These are phyloP conservation scores for Eupeodes latifasciatus DNA, from an alignment of 2,888 invertebrate genomes.

Conservation along the genomic window DNA sequence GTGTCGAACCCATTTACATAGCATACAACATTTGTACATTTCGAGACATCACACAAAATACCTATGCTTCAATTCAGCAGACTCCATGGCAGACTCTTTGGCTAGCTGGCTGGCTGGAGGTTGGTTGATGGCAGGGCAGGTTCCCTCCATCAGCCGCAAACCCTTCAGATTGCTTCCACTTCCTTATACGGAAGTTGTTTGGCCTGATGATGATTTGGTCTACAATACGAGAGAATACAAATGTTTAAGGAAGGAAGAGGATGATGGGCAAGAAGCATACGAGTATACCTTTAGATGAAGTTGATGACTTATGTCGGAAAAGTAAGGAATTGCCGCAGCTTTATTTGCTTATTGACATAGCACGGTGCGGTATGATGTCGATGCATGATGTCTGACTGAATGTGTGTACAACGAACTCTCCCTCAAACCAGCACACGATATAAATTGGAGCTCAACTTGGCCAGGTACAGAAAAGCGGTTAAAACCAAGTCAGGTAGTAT, in stretches of 20 bases:
- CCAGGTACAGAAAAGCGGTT: constrained; percentile 48
- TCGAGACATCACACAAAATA: background rate
- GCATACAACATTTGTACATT: too few species aligned
- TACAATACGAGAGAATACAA: background rate
- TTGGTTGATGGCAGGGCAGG: background rate
- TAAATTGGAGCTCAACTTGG: constrained; percentile 54
- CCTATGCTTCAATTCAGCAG: constrained; percentile 39
- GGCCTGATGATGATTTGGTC: constrained; percentile 54
- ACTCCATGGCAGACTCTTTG: constrained; percentile 11
- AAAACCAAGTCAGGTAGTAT: constrained; percentile 4
- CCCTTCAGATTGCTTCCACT: constrained; percentile 48
- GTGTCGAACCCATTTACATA: constrained; percentile 63
- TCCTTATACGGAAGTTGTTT: constrained; percentile 70
- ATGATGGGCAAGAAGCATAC: background rate
- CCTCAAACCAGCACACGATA: background rate
- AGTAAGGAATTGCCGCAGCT: constrained; percentile 69
- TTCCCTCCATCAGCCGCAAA: background rate
- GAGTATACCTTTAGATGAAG: background rate
- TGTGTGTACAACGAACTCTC: constrained; percentile 38
- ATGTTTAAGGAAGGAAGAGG: background rate
- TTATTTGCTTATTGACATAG: constrained; percentile 74
- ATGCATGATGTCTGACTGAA: background rate
- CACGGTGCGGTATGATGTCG: constrained; percentile 6
- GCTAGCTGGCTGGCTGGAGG: background rate
- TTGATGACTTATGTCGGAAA: constrained; percentile 55